Percentiles rank a stretch among this genome's conserved stretches.
These are phyloP conservation scores for Dreissena rostriformis DNA, from an alignment of 1,140 invertebrate genomes.

Conservation along the genomic window DNA sequence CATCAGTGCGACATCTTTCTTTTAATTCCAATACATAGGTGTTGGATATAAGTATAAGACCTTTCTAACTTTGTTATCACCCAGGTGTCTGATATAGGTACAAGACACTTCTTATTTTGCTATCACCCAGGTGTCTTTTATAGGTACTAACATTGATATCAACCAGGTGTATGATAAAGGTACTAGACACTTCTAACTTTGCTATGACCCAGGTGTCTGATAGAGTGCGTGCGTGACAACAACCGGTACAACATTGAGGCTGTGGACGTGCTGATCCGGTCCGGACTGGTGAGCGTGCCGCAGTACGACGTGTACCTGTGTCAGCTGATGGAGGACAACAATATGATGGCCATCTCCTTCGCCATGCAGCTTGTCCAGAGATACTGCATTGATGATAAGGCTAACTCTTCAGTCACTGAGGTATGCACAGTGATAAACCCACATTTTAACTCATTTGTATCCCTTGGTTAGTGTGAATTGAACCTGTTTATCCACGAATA, in stretches of 20 bases:
- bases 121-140: no score
- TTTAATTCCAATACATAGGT: no score
- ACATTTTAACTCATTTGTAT: no score
- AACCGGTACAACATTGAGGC: conserved; percentile 95
- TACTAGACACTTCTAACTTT: not conserved
- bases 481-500: no score
- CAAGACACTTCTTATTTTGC: no score
- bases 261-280: conserved; percentile 92
- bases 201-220: conserved; percentile 82
- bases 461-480: no score
- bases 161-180: no score
- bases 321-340: conserved; percentile 91
- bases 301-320: conserved; percentile 94
- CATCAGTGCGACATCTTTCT: no score
- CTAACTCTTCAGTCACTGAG: conserved; percentile 89
- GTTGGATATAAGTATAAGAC: no score
- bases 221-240: conserved; percentile 91
- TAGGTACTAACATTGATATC: no score
- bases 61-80: not conserved
- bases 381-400: conserved; percentile 92
- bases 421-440: conserved; percentile 68
- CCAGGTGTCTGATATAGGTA: conserved; percentile 86
- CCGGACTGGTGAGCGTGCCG: conserved; percentile 85
- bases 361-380: conserved; percentile 95
- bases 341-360: conserved; percentile 92